Percentiles rank a stretch among this genome's conserved stretches.
Conservation (phyloP, 53 echinoderm and acorn worm genomes). For the Henricia sp. region DNA sequence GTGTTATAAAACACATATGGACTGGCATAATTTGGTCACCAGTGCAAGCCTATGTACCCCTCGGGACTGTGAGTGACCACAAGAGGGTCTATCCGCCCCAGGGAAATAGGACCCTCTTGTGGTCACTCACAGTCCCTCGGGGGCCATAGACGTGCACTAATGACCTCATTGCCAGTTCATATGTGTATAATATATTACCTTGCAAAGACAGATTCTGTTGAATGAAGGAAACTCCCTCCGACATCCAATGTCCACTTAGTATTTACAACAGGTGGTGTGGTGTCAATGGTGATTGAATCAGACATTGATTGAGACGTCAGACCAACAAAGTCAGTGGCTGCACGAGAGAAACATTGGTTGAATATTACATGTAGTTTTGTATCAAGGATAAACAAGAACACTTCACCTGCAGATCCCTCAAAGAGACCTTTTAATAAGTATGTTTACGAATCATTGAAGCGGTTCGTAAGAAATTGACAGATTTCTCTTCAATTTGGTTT, state of each 20-base stretch:
- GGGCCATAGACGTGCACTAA: no score
- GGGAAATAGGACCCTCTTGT: no score
- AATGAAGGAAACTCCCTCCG: conserved; percentile 18
- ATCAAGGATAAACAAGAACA: neutral
- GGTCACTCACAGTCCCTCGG: no score
- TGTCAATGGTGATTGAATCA: conserved; percentile 8
- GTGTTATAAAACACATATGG: no score
- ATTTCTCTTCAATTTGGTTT: neutral
- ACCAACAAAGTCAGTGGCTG: conserved; percentile 49
- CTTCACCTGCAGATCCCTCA: neutral
- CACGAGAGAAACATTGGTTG: neutral
- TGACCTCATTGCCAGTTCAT: no score
- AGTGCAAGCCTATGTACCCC: no score
- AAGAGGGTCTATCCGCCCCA: neutral
- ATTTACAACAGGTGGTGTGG: neutral
- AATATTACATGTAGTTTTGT: no score
- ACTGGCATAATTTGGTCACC: no score
- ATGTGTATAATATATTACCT: neutral
- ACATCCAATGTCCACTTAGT: conserved; percentile 1
- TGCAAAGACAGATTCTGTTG: neutral
- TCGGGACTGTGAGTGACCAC: no score
- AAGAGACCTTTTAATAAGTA: neutral
- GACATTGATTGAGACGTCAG: conserved; percentile 25
- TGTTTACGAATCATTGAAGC: neutral
- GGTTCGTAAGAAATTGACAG: neutral